Evolutionary conservation across 2,797 vertebrate genomes (phyloP).

Genomic region (Mormyrops attenuatus): DNA sequence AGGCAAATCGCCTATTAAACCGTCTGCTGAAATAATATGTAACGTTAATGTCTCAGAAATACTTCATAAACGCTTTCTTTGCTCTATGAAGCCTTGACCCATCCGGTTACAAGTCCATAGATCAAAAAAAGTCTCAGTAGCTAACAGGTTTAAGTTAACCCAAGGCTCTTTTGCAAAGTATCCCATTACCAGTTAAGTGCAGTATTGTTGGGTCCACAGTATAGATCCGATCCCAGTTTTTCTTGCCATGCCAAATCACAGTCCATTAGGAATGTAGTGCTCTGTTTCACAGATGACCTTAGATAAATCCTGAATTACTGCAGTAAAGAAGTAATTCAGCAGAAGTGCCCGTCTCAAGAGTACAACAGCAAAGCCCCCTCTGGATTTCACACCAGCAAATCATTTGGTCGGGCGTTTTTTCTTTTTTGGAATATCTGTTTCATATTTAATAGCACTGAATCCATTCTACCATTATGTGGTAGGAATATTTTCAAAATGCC

Average conservation of each 20-base stretch:
- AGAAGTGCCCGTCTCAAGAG: background rate
- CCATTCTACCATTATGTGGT: background rate
- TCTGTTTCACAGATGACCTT: conserved; percentile 23
- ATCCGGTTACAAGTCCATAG: background rate
- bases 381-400: conserved; percentile 1
- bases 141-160: conserved; percentile 27
- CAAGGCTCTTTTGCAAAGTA: conserved; percentile 28
- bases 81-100: background rate
- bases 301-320: background rate
- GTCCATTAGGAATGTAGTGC: conserved; percentile 14
- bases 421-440: background rate
- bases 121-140: background rate
- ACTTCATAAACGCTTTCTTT: background rate
- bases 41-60: background rate
- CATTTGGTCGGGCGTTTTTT: conserved; percentile 19
- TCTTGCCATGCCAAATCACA: conserved; percentile 26
- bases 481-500: background rate
- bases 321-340: background rate
- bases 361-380: background rate
- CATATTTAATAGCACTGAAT: background rate
- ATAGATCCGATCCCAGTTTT: conserved; percentile 16
- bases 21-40: background rate
- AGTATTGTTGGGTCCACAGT: conserved; percentile 14
- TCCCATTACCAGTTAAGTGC: conserved; percentile 5
- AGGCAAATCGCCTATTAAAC: background rate